A percentile compares a stretch with the other conserved stretches of the same genome.
phyloP scores from a whole-genome alignment of 2,888 invertebrate species.

The Euclidia mi region DNA sequence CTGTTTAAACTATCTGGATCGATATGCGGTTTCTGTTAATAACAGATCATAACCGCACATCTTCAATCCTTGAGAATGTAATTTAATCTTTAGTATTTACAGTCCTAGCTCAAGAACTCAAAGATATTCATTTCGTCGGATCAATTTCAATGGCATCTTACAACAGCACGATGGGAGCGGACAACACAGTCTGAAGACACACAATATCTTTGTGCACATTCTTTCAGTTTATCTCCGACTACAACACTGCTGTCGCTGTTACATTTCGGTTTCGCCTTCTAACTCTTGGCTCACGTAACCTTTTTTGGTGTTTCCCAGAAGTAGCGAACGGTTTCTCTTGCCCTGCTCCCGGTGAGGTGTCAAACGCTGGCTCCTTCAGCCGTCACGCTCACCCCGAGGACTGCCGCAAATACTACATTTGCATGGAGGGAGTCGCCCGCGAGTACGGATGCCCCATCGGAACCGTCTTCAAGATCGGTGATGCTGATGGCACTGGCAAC shows the following conservation, averaged over 20 bases:
- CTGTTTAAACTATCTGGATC: constrained; percentile 16
- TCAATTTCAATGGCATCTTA: not conserved
- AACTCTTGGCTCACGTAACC: constrained; percentile 74
- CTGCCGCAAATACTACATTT: constrained; percentile 98
- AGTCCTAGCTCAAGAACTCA: constrained; percentile 11
- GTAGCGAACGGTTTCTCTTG: constrained; percentile 97
- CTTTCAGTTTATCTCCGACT: constrained; percentile 57
- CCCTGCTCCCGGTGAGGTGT: constrained; percentile 95
- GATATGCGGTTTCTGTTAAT: constrained; percentile 25
- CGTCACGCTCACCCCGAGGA: constrained; percentile 98
- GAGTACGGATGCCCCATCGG: constrained; percentile 99
- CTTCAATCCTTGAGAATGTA: constrained; percentile 35
- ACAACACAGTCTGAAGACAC: constrained; percentile 17
- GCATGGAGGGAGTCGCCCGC: constrained; percentile 96
- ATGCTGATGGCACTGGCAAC: constrained; percentile 96
- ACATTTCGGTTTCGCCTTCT: constrained; percentile 72
- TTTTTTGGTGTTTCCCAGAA: constrained; percentile 91
- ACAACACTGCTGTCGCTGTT: constrained; percentile 62
- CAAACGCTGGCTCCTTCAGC: constrained; percentile 96
- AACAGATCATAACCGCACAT: constrained; percentile 30
- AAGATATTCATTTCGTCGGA: constrained; percentile 12
- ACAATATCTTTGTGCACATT: constrained; percentile 27
- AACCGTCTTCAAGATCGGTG: constrained; percentile 98
- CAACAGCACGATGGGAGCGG: not conserved
- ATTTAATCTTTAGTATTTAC: constrained; percentile 27